These are phyloP conservation scores for human (Homo sapiens) DNA, from an alignment of 2,113 vertebrate genomes.

Conservation along the genomic window GRCh38 chr6:111045501-111046000, in stretches of 20 bases:
- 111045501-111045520: background rate
- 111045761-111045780: background rate
- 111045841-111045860: background rate
- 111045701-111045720: background rate
- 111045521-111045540: background rate
- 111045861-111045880: background rate
- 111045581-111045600: background rate
- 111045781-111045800: background rate
- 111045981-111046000: background rate
- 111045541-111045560: background rate
- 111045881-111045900: background rate
- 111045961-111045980: background rate
- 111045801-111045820: background rate
- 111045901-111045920: background rate
- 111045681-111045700: background rate
- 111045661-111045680: background rate
- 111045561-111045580: background rate
- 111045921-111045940: background rate
- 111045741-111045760: background rate
- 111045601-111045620: background rate
- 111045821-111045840: background rate
- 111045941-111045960: background rate
- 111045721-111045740: background rate
- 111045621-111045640: background rate
- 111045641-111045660: background rate